These are phyloP conservation scores for Melanotaenia pygmaea DNA, from an alignment of 2,797 vertebrate species.

Conservation along the genomic window DNA sequence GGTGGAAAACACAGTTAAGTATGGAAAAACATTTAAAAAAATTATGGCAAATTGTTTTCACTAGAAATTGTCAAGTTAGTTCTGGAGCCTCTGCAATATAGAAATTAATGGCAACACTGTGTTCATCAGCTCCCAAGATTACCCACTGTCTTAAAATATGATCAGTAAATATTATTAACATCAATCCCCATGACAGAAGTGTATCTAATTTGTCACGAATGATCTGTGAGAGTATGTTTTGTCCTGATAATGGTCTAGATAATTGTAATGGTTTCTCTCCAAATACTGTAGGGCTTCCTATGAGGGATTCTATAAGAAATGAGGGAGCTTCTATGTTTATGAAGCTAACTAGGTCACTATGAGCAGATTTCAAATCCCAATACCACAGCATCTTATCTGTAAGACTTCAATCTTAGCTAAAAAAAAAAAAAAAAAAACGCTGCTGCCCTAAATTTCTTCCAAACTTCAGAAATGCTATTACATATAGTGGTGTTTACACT, in stretches of 20 bases:
- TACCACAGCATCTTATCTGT: constrained; percentile 51
- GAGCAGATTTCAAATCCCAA: constrained; percentile 55
- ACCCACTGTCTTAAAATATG: constrained; percentile 52
- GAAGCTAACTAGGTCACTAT: constrained; percentile 70
- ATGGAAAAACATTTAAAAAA: constrained; percentile 8
- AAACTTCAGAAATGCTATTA: constrained; percentile 29
- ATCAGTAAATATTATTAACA: constrained; percentile 67
- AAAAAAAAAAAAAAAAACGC: constrained; percentile 14
- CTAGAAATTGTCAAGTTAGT: constrained; percentile 20
- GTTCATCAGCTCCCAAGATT: constrained; percentile 47
- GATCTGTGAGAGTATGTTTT: constrained; percentile 37
- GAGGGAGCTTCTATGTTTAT: constrained; percentile 49
- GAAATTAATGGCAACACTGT: constrained; percentile 13
- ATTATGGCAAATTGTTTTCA: not conserved
- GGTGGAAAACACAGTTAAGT: constrained; percentile 19
- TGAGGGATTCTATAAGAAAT: constrained; percentile 40
- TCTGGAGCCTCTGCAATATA: constrained; percentile 14
- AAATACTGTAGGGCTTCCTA: constrained; percentile 10
- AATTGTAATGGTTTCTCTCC: constrained; percentile 39
- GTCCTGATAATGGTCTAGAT: constrained; percentile 38
- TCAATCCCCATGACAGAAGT: constrained; percentile 35
- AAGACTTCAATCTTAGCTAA: constrained; percentile 53
- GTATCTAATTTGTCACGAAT: constrained; percentile 35
- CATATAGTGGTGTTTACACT: constrained; percentile 31
- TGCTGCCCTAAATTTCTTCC: constrained; percentile 48